Evolutionary conservation across 2,888 invertebrate genomes (phyloP), one percentile per base, ranked within the genome.

Genomic region (Marasmarcha lunaedactyla): DNA sequence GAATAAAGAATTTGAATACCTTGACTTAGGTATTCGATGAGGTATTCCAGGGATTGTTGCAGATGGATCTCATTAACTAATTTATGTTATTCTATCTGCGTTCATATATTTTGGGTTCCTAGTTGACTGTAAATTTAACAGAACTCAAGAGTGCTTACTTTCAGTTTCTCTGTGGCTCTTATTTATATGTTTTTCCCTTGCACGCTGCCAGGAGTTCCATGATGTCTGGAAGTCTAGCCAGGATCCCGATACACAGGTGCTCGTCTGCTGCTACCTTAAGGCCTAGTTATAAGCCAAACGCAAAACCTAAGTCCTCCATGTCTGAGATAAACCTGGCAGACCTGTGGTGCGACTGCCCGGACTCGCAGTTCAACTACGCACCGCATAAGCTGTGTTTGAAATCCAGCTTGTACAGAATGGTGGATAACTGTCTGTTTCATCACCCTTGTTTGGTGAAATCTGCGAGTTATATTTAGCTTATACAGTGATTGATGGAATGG

Each of bases 231-330:
- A 83, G 81, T 50, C 64, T 84, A 51, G 77, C 84, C 34, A 55
- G 84, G 63, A 76, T 84, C 57, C 84, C 84, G 12, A 83, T 84
- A 48, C 84, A 84, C 84, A 84, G 84, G 84, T 84, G 74, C 61
- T 57, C 58, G 48, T 51, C 64, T 30, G 49, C 51, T 41, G 46
- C 54, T 49, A 52, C 38, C 36, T 36, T 54, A 44, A 46, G 40
- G 43, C 45, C 41, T 44, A 30, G 30, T 38, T 33, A 6, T 33
- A 36, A 7, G 11, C 30, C 14, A 12, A 30, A 9, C 2, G 10
- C 30, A 5, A 20, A 20, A 20, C 15, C 1, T 14, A 45, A 34
- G 36, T 42, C 43, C 30, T 54, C 50, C 33, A 44, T 46, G 11
- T 63, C 72, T 0, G 64, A 64, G 41, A 46, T 57, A 25, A 59